These are phyloP conservation scores for Polyommatus icarus DNA, from an alignment of 2,888 invertebrate species.

Conservation along the genomic window DNA sequence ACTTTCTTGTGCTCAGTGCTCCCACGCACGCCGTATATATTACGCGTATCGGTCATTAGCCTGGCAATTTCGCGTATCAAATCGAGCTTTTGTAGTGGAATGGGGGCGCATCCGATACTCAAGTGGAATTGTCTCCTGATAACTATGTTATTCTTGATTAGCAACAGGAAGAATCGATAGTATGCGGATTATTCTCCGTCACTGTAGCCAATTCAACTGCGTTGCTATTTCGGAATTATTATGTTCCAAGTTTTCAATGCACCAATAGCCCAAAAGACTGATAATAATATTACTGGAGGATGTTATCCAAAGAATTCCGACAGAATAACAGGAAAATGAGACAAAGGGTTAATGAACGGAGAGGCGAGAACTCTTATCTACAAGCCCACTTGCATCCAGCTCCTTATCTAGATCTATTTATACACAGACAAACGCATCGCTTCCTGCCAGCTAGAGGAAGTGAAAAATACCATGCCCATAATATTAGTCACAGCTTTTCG, in stretches of 20 bases:
- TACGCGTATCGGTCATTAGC: constrained; percentile 19
- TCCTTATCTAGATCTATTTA: constrained; percentile 22
- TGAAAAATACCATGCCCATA: not conserved
- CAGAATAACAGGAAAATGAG: not conserved
- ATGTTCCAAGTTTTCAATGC: too few species aligned
- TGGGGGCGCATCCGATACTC: not conserved
- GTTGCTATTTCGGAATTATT: too few species aligned
- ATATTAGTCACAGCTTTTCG: constrained; percentile 8
- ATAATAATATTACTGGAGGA: too few species aligned
- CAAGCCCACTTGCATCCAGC: constrained; percentile 12
- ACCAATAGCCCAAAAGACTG: too few species aligned
- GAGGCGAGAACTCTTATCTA: constrained; percentile 11
- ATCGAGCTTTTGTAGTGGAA: constrained; percentile 12
- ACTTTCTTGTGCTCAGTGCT: constrained; percentile 15
- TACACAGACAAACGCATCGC: constrained; percentile 11
- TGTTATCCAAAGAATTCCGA: not conserved
- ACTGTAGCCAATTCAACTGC: too few species aligned
- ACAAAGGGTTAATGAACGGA: not conserved
- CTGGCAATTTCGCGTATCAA: constrained; percentile 14
- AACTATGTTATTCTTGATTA: not conserved
- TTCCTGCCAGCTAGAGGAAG: not conserved
- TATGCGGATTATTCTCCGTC: too few species aligned
- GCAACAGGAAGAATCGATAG: not conserved
- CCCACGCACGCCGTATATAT: constrained; percentile 19
- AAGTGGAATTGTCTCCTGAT: not conserved